Base-by-base conservation (phyloP, 2,888 invertebrate species). In the Ypsolopha sequella region DNA sequence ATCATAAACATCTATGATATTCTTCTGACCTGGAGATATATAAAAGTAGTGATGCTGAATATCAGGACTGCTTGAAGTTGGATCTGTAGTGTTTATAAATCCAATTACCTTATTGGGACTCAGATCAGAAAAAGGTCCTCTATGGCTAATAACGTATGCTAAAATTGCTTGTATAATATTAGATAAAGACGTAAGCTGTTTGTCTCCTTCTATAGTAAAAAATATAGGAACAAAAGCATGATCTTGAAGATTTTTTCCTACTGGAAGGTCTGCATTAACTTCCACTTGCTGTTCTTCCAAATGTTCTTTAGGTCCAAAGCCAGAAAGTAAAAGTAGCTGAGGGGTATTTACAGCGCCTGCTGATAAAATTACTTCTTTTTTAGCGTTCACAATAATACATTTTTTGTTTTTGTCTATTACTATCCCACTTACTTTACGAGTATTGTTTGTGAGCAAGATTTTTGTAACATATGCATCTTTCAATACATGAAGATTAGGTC, bases 231-330 rank as follows among this genome's bases (percentile, higher is more conserved):
- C 66, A 45, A 70, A 77, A 1, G 80, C 61, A 61, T 89, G 89
- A 57, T 89, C 89, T 57, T 88, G 82, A 43, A 89, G 73, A 60
- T 88, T 88, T 58, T 76, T 64, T 1, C 89, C 89, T 0, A 89
- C 88, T 0, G 82, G 75, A n/a, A 84, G 71, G 58, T 88, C 80
- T 14, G 71, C 66, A 44, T 80, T 63, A 0, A 87, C 67, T 2
- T 73, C 58, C 36, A 88, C 88, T 1, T 67, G 67, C 10, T 79
- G 60, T 0, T 74, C 60, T 38, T 66, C 56, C 35, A 88, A 63
- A 53, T 88, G 80, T 8, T 75, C 60, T 48, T 58, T 63, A 0
- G 88, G 88, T 1, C 89, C 89, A 13, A 89, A 71, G 2, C 89
- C 89, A 0, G 89, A 89, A 1, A 89, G 58, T 65, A 88, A 68